phyloP scores from a whole-genome alignment of 2,797 vertebrate genomes.

The Florisuga fusca region DNA sequence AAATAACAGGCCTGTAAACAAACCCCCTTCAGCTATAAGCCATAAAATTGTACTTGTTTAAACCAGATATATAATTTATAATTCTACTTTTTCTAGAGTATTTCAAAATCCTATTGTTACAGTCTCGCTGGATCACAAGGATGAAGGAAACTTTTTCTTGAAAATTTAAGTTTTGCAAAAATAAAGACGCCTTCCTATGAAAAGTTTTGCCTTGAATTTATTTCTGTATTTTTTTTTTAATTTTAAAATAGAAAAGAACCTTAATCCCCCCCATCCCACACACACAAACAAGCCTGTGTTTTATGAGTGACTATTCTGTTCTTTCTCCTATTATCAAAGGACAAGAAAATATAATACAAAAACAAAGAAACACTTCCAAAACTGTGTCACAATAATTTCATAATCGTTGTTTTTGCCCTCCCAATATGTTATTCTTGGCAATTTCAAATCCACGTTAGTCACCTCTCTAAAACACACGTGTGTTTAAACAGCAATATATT shows the following conservation, averaged over 20 bases:
- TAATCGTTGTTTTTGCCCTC: not conserved
- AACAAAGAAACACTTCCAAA: not conserved
- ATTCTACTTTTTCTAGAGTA: not conserved
- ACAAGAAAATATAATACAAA: not conserved
- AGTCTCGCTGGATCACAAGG: not conserved
- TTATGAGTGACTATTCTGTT: not conserved
- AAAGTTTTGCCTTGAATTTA: not conserved
- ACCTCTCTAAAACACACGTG: fast-evolving
- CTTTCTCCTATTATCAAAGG: not conserved
- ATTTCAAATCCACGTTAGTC: not conserved
- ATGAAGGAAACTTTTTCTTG: not conserved
- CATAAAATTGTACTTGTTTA: not conserved
- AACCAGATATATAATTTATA: not conserved
- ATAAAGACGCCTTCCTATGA: not conserved
- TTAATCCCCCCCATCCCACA: not conserved
- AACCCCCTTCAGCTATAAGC: fast-evolving
- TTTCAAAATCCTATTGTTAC: not conserved
- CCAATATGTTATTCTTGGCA: not conserved
- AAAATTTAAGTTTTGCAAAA: not conserved
- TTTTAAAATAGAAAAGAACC: not conserved
- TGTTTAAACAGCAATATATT: fast-evolving
- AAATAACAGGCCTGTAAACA: fast-evolving
- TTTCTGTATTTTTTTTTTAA: not conserved
- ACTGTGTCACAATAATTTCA: fast-evolving
- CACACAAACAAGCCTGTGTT: not conserved